A percentile compares a stretch with the other conserved stretches of the same genome.
Evolutionary conservation across 2,888 invertebrate species (phyloP).

Genomic region (Acleris cristana): DNA sequence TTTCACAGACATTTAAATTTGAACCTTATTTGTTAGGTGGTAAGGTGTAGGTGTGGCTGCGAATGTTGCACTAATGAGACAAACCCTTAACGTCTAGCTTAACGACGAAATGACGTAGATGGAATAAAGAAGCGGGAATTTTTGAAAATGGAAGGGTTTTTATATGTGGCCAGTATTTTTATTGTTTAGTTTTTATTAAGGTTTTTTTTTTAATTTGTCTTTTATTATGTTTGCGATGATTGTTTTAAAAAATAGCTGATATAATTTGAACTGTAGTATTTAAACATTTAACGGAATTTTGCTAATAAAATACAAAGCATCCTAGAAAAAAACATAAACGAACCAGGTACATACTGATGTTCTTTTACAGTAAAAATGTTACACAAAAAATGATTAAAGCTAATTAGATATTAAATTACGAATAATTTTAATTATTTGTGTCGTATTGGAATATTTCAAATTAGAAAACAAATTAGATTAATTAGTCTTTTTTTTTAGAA

Average conservation of each 20-base stretch:
- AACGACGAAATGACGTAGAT: constrained; percentile 34
- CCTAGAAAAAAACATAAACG: too few species aligned
- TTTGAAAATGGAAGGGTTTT: constrained; percentile 33
- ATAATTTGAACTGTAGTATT: too few species aligned
- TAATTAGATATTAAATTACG: too few species aligned
- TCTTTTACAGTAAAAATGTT: too few species aligned
- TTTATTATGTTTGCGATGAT: not conserved
- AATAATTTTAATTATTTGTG: not conserved
- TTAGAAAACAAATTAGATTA: too few species aligned
- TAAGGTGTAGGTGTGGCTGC: constrained; percentile 17
- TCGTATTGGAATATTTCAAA: not conserved
- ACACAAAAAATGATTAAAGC: too few species aligned
- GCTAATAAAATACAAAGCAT: too few species aligned
- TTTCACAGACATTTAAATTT: not conserved
- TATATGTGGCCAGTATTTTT: constrained; percentile 4
- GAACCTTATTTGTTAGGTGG: not conserved
- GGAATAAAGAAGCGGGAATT: constrained; percentile 33
- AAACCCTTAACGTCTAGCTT: constrained; percentile 51
- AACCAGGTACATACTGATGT: too few species aligned
- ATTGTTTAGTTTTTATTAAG: not conserved
- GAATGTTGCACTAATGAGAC: constrained; percentile 69
- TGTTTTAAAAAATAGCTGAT: not conserved
- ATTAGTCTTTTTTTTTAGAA: too few species aligned
- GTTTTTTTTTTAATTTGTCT: not conserved
- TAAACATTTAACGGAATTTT: too few species aligned